Evolutionary conservation across 2,888 invertebrate genomes (phyloP).

Genomic region (Mystacides longicornis): DNA sequence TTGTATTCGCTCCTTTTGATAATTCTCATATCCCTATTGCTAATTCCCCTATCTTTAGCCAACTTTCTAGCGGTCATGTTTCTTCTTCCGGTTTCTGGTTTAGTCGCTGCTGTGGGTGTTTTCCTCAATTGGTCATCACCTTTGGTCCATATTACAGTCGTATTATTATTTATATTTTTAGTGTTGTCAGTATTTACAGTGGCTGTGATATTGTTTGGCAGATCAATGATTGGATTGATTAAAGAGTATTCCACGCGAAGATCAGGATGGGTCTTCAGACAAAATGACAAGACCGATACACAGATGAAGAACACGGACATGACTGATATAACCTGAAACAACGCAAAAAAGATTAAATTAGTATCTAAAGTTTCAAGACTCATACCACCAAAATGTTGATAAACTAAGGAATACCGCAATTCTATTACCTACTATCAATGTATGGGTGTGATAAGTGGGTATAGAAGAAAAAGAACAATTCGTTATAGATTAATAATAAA

Average conservation of each 20-base stretch:
- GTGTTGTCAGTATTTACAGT: not conserved
- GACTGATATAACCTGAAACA: constrained; percentile 75
- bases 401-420: too few relatives aligned
- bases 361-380: too few relatives aligned
- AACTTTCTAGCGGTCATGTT: constrained; percentile 7
- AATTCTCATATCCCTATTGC: constrained; percentile 13
- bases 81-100: constrained; percentile 27
- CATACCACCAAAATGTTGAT: too few relatives aligned
- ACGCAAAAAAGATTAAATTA: constrained; percentile 9
- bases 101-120: constrained; percentile 14
- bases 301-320: constrained; percentile 95
- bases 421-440: too few relatives aligned
- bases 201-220: constrained; percentile 19
- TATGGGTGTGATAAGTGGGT: too few relatives aligned
- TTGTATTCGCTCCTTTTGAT: constrained; percentile 18
- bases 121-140: constrained; percentile 19
- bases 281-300: constrained; percentile 92
- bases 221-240: constrained; percentile 13
- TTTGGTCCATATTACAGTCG: constrained; percentile 27
- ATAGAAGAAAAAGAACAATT: too few relatives aligned
- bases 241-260: constrained; percentile 55
- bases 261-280: constrained; percentile 91
- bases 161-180: not conserved
- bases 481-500: too few relatives aligned
- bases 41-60: not conserved